Conservation (phyloP, 2,113 vertebrate genomes). For the Grammomys surdaster region DNA sequence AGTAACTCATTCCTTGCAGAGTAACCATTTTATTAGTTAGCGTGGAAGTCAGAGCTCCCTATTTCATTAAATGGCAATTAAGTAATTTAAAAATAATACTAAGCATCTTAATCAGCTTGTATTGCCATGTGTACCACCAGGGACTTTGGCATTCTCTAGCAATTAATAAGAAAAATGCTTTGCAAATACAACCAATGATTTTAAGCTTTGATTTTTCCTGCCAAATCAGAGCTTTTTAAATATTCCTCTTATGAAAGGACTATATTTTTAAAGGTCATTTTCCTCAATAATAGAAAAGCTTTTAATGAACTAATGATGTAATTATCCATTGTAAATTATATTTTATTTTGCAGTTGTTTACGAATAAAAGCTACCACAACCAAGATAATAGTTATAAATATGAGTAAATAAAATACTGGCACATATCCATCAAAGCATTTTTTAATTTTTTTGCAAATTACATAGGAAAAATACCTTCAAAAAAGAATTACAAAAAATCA, state of each 20-base stretch:
- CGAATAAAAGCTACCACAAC: background rate
- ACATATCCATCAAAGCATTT: constrained; percentile 16
- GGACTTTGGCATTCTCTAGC: constrained; percentile 72
- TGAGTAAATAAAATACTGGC: constrained; percentile 1
- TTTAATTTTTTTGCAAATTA: constrained; percentile 29
- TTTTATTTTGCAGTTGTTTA: constrained; percentile 52
- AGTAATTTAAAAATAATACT: constrained; percentile 82
- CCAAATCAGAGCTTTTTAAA: constrained; percentile 61
- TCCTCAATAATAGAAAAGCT: constrained; percentile 27
- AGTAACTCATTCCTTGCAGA: constrained; percentile 77
- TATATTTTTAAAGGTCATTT: constrained; percentile 58
- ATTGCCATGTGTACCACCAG: constrained; percentile 72
- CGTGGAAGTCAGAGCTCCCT: constrained; percentile 72
- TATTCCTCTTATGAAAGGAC: constrained; percentile 48
- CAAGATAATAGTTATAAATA: background rate
- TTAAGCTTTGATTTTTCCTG: constrained; percentile 67
- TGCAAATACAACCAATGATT: constrained; percentile 42
- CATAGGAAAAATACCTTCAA: background rate
- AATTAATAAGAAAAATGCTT: constrained; percentile 75
- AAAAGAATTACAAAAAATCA: background rate
- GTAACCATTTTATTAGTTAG: constrained; percentile 81
- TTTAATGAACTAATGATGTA: constrained; percentile 67
- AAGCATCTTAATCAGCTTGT: constrained; percentile 80
- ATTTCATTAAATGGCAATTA: constrained; percentile 84
- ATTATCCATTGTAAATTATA: constrained; percentile 42